Conservation (phyloP, 2,113 vertebrate genomes). For the Pan troglodytes region NHGRI_mPanTro3-v2.1_pri NC_072401.2:30972501-30973000, state of each 20-base stretch:
- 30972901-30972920: background rate
- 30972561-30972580: slow-evolving; percentile 30
- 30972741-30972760: slow-evolving; percentile 62
- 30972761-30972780: slow-evolving; percentile 67
- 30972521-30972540: background rate
- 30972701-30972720: slow-evolving; percentile 67
- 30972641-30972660: slow-evolving; percentile 5
- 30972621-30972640: slow-evolving; percentile 46
- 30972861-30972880: slow-evolving; percentile 5
- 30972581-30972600: slow-evolving; percentile 27
- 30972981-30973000: no score
- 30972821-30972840: slow-evolving; percentile 10
- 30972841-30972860: slow-evolving; percentile 48
- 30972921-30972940: no score
- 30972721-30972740: slow-evolving; percentile 39
- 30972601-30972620: slow-evolving; percentile 36
- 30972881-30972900: slow-evolving; percentile 26
- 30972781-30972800: slow-evolving; percentile 53
- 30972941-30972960: no score
- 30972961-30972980: no score
- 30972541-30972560: slow-evolving; percentile 41
- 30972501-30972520: background rate
- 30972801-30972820: slow-evolving; percentile 50
- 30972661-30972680: slow-evolving; percentile 67
- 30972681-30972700: slow-evolving; percentile 61